Percentiles rank a stretch among this genome's conserved stretches.
Evolutionary conservation across 1,140 invertebrate species (phyloP).

Genomic region (Metopolophium dirhodum): DNA sequence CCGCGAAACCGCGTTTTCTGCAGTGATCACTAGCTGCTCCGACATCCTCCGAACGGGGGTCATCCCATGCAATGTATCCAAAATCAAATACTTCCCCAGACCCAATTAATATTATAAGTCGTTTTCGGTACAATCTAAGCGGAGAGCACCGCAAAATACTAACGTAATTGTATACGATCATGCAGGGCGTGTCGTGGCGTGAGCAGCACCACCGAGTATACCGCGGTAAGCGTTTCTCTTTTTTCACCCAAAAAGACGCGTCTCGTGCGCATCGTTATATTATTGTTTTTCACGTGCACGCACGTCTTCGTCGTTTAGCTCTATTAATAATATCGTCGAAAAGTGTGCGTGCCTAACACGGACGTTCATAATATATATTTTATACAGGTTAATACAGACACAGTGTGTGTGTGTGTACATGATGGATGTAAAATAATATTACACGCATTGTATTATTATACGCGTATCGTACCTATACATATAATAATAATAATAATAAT

Average conservation of each 20-base stretch:
- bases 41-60: neutral
- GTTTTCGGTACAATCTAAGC: neutral
- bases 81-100: neutral
- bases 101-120: neutral
- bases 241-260: neutral
- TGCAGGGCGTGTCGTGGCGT: neutral
- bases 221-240: neutral
- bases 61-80: neutral
- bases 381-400: neutral
- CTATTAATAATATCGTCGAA: slow-evolving; percentile 33
- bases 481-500: neutral
- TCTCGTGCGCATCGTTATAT: neutral
- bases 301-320: slow-evolving; percentile 3
- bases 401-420: neutral
- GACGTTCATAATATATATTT: too few relatives aligned
- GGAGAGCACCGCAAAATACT: neutral
- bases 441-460: neutral
- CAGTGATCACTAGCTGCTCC: too few relatives aligned
- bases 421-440: slow-evolving; percentile 37
- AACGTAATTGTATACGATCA: neutral
- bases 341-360: neutral
- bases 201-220: too few relatives aligned
- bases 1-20: too few relatives aligned
- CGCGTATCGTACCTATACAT: neutral
- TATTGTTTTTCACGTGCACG: slow-evolving; percentile 11